Conservation (phyloP, 2,797 vertebrate species). For the Sphenodon punctatus region DNA sequence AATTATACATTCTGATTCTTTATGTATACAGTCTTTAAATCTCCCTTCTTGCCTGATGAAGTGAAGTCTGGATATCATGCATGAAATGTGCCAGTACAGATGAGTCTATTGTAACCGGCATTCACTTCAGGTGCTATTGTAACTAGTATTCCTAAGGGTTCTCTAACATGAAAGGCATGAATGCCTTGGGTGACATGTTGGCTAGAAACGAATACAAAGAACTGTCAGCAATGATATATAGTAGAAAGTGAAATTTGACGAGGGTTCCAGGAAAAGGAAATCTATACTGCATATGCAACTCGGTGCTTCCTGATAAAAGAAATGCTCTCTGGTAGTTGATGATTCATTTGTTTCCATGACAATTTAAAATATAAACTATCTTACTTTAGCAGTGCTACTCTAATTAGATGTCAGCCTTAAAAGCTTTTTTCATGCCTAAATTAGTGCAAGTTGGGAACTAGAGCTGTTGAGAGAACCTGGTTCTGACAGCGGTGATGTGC, state of each 20-base stretch:
- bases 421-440: background rate
- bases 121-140: conserved; percentile 10
- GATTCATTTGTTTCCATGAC: background rate
- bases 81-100: background rate
- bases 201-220: background rate
- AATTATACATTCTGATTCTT: background rate
- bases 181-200: background rate
- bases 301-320: background rate
- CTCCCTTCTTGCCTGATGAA: background rate
- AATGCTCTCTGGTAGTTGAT: background rate
- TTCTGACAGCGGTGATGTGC: too few relatives aligned
- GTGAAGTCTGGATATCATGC: background rate
- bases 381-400: background rate
- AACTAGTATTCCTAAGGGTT: background rate
- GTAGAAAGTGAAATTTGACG: background rate
- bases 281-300: background rate
- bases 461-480: too few relatives aligned
- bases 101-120: background rate
- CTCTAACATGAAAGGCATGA: background rate
- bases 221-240: conserved; percentile 3
- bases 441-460: background rate
- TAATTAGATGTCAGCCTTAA: background rate
- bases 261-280: background rate
- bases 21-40: background rate
- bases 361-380: background rate